Percentiles rank a stretch among this genome's conserved stretches.
Evolutionary conservation across 2,797 vertebrate species (phyloP).

Genomic region (Sylvilagus floridanus): DNA sequence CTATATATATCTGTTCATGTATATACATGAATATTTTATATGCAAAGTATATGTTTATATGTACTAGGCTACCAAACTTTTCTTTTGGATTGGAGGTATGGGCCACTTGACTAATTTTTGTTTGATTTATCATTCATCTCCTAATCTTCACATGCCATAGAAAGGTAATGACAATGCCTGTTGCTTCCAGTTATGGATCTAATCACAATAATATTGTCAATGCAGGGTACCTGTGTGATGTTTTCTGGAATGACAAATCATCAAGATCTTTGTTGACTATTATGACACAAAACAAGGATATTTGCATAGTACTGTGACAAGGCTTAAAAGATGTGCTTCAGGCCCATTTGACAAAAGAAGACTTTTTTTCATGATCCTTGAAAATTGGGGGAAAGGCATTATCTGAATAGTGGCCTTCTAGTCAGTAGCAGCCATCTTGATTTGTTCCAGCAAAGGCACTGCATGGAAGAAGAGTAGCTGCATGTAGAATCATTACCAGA

Average conservation of each 20-base stretch:
- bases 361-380: not conserved
- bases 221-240: not conserved
- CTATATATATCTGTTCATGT: not conserved
- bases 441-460: not conserved
- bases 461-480: not conserved
- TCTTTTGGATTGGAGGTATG: not conserved
- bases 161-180: not conserved
- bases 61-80: not conserved
- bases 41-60: not conserved
- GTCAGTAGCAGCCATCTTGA: not conserved
- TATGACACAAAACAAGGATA: not conserved
- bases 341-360: not conserved
- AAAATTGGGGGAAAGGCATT: not conserved
- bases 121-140: not conserved
- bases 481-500: not conserved
- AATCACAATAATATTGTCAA: not conserved
- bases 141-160: not conserved
- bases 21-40: too few species aligned
- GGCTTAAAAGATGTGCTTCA: not conserved
- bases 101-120: not conserved
- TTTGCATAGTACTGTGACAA: not conserved
- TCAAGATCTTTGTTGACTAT: not conserved
- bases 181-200: not conserved
- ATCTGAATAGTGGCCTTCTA: not conserved
- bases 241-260: not conserved